Evolutionary conservation across 2,888 invertebrate genomes (phyloP).

Genomic region (Bibio marci): DNA sequence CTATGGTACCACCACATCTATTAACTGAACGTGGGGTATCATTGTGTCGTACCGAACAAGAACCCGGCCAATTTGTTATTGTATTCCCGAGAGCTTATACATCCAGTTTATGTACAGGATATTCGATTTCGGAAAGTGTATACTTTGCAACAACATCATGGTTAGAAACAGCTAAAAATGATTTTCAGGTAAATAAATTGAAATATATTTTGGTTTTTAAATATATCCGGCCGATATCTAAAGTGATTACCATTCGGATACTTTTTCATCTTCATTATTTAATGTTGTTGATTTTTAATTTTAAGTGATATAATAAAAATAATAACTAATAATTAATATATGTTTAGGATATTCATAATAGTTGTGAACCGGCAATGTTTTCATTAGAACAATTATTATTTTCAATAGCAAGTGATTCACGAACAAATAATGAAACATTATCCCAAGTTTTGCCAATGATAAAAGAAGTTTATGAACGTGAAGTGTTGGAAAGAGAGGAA

Average conservation of each 20-base stretch:
- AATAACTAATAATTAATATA: conserved; percentile 5
- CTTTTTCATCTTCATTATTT: no score
- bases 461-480: conserved; percentile 34
- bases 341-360: conserved; percentile 55
- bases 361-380: conserved; percentile 82
- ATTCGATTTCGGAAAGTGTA: conserved; percentile 78
- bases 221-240: no score
- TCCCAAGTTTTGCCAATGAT: conserved; percentile 45
- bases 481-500: conserved; percentile 44
- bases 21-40: conserved; percentile 61
- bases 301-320: no score
- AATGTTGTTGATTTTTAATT: no score
- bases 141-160: conserved; percentile 74
- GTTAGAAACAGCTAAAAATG: conserved; percentile 52
- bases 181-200: conserved; percentile 43
- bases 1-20: conserved; percentile 76
- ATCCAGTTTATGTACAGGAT: conserved; percentile 75
- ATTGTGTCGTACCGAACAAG: conserved; percentile 62
- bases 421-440: conserved; percentile 44
- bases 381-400: conserved; percentile 68
- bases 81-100: conserved; percentile 83
- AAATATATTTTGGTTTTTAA: conserved; percentile 30
- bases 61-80: conserved; percentile 75
- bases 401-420: conserved; percentile 50
- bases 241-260: no score